A percentile compares a stretch with the other conserved stretches of the same genome.
Evolutionary conservation across 1,140 invertebrate genomes (phyloP).

Genomic region (Drosophila neocordata): DNA sequence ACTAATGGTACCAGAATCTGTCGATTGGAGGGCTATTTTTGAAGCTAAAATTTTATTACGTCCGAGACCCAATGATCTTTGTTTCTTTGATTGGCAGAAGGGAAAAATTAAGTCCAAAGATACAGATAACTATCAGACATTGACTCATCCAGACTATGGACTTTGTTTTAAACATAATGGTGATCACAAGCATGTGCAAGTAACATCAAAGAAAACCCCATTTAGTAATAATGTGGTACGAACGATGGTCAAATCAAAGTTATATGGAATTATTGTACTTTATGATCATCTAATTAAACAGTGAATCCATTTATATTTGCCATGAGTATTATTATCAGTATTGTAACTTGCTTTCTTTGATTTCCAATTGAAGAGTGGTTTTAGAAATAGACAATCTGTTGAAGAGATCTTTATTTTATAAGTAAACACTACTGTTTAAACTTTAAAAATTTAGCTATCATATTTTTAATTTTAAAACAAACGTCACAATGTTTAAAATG

Average conservation of each 20-base stretch:
- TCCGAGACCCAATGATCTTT: conserved; percentile 47
- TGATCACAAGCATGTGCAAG: conserved; percentile 60
- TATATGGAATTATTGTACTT: conserved; percentile 39
- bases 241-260: conserved; percentile 22
- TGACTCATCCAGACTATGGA: conserved; percentile 46
- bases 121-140: conserved; percentile 53
- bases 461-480: too few species aligned
- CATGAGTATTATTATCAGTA: too few species aligned
- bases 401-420: too few species aligned
- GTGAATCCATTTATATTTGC: not conserved
- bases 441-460: too few species aligned
- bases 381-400: too few species aligned
- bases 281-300: conserved; percentile 45
- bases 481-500: too few species aligned
- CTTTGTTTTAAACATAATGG: conserved; percentile 59
- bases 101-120: conserved; percentile 36
- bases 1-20: conserved; percentile 17
- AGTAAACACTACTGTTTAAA: too few species aligned
- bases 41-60: conserved; percentile 25
- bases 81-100: conserved; percentile 58
- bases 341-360: too few species aligned
- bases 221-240: conserved; percentile 31
- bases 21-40: conserved; percentile 60
- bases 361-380: too few species aligned
- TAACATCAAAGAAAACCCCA: conserved; percentile 22